A percentile compares a stretch with the other conserved stretches of the same genome.
Evolutionary conservation across 2,797 vertebrate species (phyloP).

Genomic region (Pseudochaenichthys georgianus): DNA sequence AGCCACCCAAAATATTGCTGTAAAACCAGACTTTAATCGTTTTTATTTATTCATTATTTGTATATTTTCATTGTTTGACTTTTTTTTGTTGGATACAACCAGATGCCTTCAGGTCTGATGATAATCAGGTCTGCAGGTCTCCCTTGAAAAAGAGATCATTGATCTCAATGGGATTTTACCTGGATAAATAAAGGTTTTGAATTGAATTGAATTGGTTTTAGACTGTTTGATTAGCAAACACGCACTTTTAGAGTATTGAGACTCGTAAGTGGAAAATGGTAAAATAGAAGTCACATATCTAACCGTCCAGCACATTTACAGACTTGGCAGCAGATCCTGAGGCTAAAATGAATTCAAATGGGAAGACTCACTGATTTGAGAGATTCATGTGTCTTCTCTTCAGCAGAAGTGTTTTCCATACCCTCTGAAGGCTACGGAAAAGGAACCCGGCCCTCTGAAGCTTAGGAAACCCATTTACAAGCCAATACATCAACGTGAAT

Average conservation of each 20-base stretch:
- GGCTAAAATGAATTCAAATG: slow-evolving; percentile 6
- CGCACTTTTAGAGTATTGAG: neutral
- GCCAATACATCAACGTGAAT: neutral
- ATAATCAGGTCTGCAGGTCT: too few relatives aligned
- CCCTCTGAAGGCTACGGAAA: neutral
- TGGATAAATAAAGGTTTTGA: too few relatives aligned
- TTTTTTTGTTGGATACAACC: too few relatives aligned
- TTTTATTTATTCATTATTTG: neutral
- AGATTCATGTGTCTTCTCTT: slow-evolving; percentile 7
- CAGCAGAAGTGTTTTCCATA: neutral
- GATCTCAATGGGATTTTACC: too few relatives aligned
- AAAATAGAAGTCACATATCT: neutral
- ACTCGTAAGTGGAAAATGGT: too few relatives aligned
- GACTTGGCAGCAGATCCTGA: slow-evolving; percentile 9
- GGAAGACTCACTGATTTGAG: neutral
- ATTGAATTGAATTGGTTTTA: neutral
- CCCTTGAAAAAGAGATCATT: too few relatives aligned
- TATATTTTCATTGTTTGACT: too few relatives aligned
- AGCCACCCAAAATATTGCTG: neutral
- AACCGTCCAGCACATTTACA: neutral
- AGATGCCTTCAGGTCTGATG: neutral
- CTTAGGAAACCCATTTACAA: slow-evolving; percentile 16
- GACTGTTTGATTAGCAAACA: neutral
- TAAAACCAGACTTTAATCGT: neutral
- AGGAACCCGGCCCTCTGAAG: neutral